Conservation (phyloP, 1,140 invertebrate species). For the Diabrotica undecimpunctata region DNA sequence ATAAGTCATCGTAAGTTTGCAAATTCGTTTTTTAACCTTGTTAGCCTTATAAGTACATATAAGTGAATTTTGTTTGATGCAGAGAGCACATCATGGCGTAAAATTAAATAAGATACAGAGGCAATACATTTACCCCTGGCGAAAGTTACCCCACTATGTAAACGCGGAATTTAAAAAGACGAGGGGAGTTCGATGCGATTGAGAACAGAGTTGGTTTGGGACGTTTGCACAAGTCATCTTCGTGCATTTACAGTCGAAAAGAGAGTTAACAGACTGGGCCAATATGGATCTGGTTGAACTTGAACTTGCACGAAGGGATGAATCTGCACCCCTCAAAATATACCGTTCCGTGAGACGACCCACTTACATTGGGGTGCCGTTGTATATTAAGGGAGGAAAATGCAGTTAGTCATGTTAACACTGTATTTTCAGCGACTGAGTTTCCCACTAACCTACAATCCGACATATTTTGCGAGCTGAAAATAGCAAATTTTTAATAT, state of each 20-base stretch:
- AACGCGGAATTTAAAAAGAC: neutral
- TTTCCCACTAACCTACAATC: neutral
- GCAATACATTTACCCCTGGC: neutral
- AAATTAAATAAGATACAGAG: neutral
- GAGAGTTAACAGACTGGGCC: neutral
- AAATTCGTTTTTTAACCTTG: neutral
- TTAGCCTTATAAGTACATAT: neutral
- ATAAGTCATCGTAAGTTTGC: neutral
- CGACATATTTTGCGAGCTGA: too few relatives aligned
- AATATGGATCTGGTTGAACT: neutral
- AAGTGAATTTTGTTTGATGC: constrained; percentile 2
- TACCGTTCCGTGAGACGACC: neutral
- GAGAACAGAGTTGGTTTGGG: neutral
- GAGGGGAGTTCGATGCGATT: neutral
- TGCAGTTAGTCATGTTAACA: neutral
- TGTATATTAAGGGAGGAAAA: neutral
- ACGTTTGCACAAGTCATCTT: too few relatives aligned
- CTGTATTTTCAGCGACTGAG: neutral
- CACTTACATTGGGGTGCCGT: neutral
- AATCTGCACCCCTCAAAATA: neutral
- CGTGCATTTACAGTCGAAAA: too few relatives aligned
- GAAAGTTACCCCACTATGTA: neutral
- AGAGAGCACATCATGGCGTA: neutral
- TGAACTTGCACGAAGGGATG: constrained; percentile 1
- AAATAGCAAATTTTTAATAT: too few relatives aligned